Base-by-base conservation (phyloP, 2,113 vertebrate species). In the Delphinus delphis region DNA sequence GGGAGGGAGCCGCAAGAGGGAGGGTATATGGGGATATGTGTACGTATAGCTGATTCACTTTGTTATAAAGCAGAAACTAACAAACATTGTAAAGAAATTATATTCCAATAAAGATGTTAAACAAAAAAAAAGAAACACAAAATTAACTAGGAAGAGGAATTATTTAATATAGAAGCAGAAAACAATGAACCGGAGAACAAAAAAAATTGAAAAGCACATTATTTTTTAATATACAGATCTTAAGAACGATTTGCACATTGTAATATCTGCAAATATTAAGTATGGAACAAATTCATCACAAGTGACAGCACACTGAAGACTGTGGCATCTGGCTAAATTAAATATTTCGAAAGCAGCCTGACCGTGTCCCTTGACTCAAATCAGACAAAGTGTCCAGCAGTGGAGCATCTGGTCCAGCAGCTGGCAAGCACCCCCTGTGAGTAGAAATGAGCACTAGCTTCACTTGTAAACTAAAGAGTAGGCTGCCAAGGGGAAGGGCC, bases 321-420 rank as follows among this genome's bases (percentile, higher is more conserved):
- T 82, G 82, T 12, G 41, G 7, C 79, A 81, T 96, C 88, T 95
- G 91, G 62, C 79, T 95, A 89, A 96, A 97, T 97, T 65, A 98
- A 95, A 92, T 90, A 89, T 90, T 94, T 96, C 31, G 3, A 60
- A 83, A 91, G 38, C 88, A 88, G 73, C 25, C 82, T 86, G 90
- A 95, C 73, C 76, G 74, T 11, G 44, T 98, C 97, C 88, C 97
- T 53, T 81, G 88, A 96, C 65, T 94, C 85, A 87, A 90, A 96
- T 97, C 76, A 97, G 76, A 98, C 70, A 95, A 74, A 95, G 80
- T 87, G 86, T 41, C 86, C 92, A 95, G 86, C 96, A 84, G 81
- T 53, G 79, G 18, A 96, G 38, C 98, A 97, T 97, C 96, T 98
- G 97, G 74, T 63, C 80, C 1, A 33, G 80, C 96, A 97, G 97